A percentile compares a stretch with the other conserved stretches of the same genome.
Conservation (phyloP, 2,888 invertebrate genomes). For the Pristionchus maxplancki region DNA sequence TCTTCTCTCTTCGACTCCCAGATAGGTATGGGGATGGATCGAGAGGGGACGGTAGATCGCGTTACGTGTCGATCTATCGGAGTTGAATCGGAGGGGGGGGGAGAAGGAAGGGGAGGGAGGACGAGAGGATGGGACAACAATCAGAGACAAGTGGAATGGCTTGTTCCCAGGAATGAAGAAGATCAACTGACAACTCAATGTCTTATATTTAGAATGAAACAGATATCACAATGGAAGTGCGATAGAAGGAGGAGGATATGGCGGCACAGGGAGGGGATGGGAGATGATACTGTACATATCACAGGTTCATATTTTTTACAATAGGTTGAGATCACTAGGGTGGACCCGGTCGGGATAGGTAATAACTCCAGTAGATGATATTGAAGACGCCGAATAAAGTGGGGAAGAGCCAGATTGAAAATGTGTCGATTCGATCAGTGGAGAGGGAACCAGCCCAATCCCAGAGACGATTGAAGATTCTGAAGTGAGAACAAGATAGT, state of each 20-base stretch:
- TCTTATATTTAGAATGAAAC: too few relatives aligned
- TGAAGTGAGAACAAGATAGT: too few relatives aligned
- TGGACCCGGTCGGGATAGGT: constrained; percentile 61
- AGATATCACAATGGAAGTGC: constrained; percentile 32
- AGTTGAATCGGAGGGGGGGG: constrained; percentile 15
- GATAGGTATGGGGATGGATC: constrained; percentile 20
- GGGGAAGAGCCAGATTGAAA: constrained; percentile 70
- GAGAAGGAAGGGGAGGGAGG: neutral
- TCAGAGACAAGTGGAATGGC: constrained; percentile 35
- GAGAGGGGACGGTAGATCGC: neutral
- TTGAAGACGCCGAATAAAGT: constrained; percentile 73
- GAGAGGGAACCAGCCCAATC: constrained; percentile 50
- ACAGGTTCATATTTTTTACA: neutral
- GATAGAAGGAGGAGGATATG: neutral
- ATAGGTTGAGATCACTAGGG: neutral
- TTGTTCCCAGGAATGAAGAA: constrained; percentile 14
- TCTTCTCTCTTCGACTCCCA: neutral
- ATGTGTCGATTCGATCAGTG: constrained; percentile 69
- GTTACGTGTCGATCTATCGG: constrained; percentile 27
- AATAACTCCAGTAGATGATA: constrained; percentile 76
- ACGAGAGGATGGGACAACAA: constrained; percentile 36
- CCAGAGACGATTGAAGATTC: neutral
- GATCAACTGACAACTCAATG: constrained; percentile 22
- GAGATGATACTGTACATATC: constrained; percentile 14
- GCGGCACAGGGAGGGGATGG: neutral